phyloP scores from a whole-genome alignment of 2,113 vertebrate species.

The Monopterus albus region DNA sequence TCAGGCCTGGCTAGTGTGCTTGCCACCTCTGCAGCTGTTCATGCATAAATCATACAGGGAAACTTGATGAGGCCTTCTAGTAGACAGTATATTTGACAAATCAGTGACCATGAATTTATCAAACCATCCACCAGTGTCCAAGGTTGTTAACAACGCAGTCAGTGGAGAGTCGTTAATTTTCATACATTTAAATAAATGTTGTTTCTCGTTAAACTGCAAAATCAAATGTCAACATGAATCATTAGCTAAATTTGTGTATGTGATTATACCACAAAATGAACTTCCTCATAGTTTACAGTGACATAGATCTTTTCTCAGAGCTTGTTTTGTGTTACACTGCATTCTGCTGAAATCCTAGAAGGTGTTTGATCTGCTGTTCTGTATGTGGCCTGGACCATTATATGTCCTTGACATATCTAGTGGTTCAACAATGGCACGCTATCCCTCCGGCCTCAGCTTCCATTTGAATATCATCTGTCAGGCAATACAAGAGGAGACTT shows the following conservation, averaged over 20 bases:
- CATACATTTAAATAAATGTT: constrained; percentile 4
- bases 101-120: constrained; percentile 46
- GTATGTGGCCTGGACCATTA: constrained; percentile 55
- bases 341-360: constrained; percentile 67
- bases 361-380: constrained; percentile 65
- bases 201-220: not conserved
- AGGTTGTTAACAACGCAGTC: constrained; percentile 9
- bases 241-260: not conserved
- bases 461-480: constrained; percentile 78
- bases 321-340: constrained; percentile 53
- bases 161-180: constrained; percentile 8
- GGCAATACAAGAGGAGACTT: constrained; percentile 77
- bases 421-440: constrained; percentile 66
- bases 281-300: not conserved
- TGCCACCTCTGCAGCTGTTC: constrained; percentile 74
- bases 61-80: constrained; percentile 60
- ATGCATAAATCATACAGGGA: constrained; percentile 76
- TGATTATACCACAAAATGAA: constrained; percentile 3
- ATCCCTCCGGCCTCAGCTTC: constrained; percentile 60
- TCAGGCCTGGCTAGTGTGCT: constrained; percentile 42
- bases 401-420: constrained; percentile 64
- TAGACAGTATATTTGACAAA: constrained; percentile 49
- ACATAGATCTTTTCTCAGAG: constrained; percentile 25
- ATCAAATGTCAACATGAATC: not conserved
- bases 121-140: constrained; percentile 11